A percentile compares a stretch with the other conserved stretches of the same genome.
phyloP scores from a whole-genome alignment of 2,797 vertebrate species.

The Sebastes umbrosus region DNA sequence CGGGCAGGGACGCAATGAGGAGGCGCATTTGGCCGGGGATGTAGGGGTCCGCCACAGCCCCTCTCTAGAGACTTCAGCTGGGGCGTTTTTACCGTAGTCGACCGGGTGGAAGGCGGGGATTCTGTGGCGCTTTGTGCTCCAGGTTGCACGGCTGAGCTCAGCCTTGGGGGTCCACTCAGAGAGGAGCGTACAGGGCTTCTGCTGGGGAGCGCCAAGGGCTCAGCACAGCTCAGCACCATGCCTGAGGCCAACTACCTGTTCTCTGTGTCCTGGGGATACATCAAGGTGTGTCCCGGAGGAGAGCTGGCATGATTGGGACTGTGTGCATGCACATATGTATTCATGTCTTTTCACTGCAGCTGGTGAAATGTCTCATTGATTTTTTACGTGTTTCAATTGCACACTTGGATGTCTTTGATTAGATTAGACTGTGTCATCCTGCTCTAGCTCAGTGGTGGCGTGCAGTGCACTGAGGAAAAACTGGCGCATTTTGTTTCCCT shows the following conservation, averaged over 20 bases:
- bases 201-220: constrained; percentile 78
- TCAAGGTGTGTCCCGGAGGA: constrained; percentile 90
- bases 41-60: constrained; percentile 59
- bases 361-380: background rate
- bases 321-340: background rate
- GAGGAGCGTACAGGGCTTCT: constrained; percentile 78
- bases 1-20: constrained; percentile 59
- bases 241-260: constrained; percentile 96
- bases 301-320: background rate
- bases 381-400: background rate
- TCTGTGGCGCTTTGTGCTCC: constrained; percentile 31
- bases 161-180: constrained; percentile 75
- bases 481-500: constrained; percentile 5
- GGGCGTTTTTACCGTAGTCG: constrained; percentile 32
- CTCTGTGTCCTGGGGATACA: constrained; percentile 97
- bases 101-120: background rate
- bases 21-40: constrained; percentile 37
- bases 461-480: background rate
- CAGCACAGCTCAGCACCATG: constrained; percentile 89
- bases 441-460: background rate
- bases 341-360: background rate
- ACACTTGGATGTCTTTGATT: constrained; percentile 1
- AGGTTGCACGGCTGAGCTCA: constrained; percentile 60
- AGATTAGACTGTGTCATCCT: background rate
- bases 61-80: constrained; percentile 43